phyloP scores from a whole-genome alignment of 2,113 vertebrate species.

The Rissa tridactyla region DNA sequence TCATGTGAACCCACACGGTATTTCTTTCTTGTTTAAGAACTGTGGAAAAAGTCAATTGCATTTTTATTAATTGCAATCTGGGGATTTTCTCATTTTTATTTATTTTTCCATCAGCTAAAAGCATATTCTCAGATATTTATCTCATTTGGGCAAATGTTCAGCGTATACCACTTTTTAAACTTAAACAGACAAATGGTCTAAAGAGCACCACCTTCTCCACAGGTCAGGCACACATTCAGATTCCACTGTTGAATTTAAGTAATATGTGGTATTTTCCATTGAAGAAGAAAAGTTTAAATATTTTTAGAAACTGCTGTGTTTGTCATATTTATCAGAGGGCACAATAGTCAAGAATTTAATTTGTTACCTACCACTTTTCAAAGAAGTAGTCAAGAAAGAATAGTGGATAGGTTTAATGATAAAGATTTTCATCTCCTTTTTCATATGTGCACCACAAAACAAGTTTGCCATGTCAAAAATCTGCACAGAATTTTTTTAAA shows the following conservation, averaged over 20 bases:
- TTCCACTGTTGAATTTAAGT: background rate
- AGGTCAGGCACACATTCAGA: background rate
- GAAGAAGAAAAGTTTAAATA: background rate
- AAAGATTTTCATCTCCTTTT: background rate
- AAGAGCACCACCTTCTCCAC: background rate
- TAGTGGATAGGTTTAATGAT: background rate
- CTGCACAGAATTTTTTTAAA: background rate
- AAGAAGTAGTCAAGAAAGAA: background rate
- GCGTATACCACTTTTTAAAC: background rate
- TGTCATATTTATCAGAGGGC: background rate
- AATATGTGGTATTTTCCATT: fast-evolving
- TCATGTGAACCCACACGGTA: background rate
- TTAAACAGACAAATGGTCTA: background rate
- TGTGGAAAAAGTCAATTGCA: background rate
- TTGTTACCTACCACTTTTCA: background rate
- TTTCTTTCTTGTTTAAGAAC: background rate
- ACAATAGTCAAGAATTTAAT: background rate
- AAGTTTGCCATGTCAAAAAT: background rate
- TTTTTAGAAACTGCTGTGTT: background rate
- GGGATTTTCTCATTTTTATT: background rate
- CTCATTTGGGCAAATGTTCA: background rate
- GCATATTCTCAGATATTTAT: background rate
- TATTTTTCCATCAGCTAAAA: background rate
- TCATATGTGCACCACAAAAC: background rate
- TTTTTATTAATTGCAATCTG: background rate